phyloP scores from a whole-genome alignment of 1,140 invertebrate genomes.

The Brachionus sp. region DNA sequence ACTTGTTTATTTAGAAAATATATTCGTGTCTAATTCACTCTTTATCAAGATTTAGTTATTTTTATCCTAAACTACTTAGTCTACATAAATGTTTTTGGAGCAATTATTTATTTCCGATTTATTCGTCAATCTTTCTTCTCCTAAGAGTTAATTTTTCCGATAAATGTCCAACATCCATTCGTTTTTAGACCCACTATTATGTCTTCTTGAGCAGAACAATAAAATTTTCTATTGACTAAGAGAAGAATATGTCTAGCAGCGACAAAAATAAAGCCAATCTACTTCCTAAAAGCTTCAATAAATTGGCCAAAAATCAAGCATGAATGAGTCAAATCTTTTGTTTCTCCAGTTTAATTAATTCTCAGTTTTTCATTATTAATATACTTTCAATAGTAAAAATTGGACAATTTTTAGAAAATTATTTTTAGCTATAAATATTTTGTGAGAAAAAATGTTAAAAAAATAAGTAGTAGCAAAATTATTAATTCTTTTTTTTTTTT shows the following conservation, averaged over 20 bases:
- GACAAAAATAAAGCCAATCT: background rate
- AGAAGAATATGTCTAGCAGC: background rate
- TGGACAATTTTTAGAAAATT: too few species aligned
- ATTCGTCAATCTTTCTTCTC: background rate
- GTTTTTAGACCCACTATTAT: background rate
- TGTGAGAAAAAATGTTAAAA: too few species aligned
- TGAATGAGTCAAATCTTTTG: background rate
- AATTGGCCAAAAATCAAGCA: background rate
- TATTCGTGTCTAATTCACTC: conserved; percentile 16
- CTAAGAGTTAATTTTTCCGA: background rate
- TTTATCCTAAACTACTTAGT: background rate
- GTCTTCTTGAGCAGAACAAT: background rate
- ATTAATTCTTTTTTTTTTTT: too few species aligned
- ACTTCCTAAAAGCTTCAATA: background rate
- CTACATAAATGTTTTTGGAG: background rate
- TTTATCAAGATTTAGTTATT: conserved; percentile 7
- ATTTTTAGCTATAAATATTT: too few species aligned
- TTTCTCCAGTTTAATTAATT: background rate
- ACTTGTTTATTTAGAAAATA: conserved; percentile 19
- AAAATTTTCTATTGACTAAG: background rate
- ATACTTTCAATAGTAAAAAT: too few species aligned
- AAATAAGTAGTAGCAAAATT: too few species aligned
- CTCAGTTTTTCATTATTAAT: background rate
- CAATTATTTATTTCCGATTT: background rate
- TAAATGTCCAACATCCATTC: background rate